Evolutionary conservation across 2,797 vertebrate genomes (phyloP).

Genomic region (Sebastes steindachneri): DNA sequence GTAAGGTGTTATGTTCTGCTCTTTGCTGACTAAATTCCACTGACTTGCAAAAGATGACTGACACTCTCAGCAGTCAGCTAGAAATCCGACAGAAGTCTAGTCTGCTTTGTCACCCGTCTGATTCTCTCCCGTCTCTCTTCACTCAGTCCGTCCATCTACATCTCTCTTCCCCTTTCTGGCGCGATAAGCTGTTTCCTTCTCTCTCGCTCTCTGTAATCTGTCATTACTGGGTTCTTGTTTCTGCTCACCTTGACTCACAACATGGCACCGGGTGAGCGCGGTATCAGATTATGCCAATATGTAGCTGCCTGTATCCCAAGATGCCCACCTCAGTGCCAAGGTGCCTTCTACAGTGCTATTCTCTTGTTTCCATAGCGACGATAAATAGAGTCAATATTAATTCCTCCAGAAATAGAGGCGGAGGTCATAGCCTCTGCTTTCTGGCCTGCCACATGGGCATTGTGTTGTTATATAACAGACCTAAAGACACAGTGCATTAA

Average conservation of each 20-base stretch:
- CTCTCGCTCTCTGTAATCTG: conserved; percentile 17
- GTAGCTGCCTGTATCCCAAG: conserved; percentile 33
- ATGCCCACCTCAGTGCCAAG: conserved; percentile 42
- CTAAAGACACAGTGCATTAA: conserved; percentile 27
- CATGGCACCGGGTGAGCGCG: background rate
- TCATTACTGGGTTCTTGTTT: conserved; percentile 43
- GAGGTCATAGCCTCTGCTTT: conserved; percentile 48
- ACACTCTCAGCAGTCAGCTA: conserved; percentile 7
- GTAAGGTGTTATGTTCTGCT: conserved; percentile 26
- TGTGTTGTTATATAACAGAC: conserved; percentile 52
- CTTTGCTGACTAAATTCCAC: conserved; percentile 21
- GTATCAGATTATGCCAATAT: conserved; percentile 37
- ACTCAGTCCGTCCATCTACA: background rate
- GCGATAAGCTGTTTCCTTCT: conserved; percentile 37
- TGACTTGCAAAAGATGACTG: conserved; percentile 29
- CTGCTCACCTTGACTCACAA: conserved; percentile 47
- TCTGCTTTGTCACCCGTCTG: background rate
- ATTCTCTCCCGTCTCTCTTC: background rate
- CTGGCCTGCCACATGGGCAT: conserved; percentile 30
- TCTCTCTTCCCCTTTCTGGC: background rate
- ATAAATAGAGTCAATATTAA: conserved; percentile 61
- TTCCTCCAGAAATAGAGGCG: conserved; percentile 60
- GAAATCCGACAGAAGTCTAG: conserved; percentile 3
- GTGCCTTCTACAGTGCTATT: conserved; percentile 17
- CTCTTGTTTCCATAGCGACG: conserved; percentile 66